Evolutionary conservation across 2,113 vertebrate genomes (phyloP).

Genomic region (Typhlomys cinereus): DNA sequence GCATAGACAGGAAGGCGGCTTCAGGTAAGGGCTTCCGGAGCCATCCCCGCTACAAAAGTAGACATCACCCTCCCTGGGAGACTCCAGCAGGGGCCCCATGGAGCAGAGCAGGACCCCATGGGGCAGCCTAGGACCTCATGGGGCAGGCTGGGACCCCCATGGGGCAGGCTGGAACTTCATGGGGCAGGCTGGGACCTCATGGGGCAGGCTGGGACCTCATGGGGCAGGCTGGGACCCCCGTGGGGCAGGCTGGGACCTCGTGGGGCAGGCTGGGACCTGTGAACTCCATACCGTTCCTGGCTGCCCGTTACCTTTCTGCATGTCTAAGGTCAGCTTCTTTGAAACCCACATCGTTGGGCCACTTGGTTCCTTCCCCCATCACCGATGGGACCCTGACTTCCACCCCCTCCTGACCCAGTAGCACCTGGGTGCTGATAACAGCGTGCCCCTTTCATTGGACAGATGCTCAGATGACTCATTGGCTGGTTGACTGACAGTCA

Average conservation of each 20-base stretch:
- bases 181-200: background rate
- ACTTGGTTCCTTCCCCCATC: background rate
- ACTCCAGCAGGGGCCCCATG: background rate
- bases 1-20: constrained; percentile 87
- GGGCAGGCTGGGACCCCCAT: background rate
- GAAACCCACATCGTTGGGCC: background rate
- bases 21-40: constrained; percentile 82
- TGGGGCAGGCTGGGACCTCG: too few relatives aligned
- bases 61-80: background rate
- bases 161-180: too few relatives aligned
- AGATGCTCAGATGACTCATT: too few relatives aligned
- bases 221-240: background rate
- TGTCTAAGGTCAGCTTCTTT: background rate
- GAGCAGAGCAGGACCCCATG: background rate
- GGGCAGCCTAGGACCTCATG: background rate
- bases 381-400: background rate
- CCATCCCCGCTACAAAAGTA: background rate
- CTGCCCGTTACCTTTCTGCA: background rate
- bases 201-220: too few relatives aligned
- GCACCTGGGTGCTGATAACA: background rate
- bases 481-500: too few relatives aligned
- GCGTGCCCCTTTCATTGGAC: background rate
- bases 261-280: fast-evolving
- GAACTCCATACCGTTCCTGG: background rate
- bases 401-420: background rate